Conservation (phyloP, 1,140 invertebrate genomes). For the Alviniconcha marisindica region DNA sequence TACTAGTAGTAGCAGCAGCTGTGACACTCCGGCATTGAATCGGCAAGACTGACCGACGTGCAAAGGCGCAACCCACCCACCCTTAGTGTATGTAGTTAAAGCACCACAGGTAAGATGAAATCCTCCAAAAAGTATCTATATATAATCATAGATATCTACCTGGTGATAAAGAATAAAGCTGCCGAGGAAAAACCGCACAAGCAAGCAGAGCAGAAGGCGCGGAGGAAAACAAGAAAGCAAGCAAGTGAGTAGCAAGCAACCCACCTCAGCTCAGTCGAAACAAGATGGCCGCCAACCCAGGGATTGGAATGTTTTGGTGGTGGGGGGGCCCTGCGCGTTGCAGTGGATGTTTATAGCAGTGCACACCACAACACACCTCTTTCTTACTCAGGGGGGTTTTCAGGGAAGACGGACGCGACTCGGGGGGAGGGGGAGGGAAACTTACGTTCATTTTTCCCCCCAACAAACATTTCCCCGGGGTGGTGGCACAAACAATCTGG, state of each 20-base stretch:
- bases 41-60: too few species aligned
- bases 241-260: background rate
- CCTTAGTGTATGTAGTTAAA: too few species aligned
- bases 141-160: background rate
- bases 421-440: too few species aligned
- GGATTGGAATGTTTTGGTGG: slow-evolving; percentile 31
- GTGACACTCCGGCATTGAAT: too few species aligned
- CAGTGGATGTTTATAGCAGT: slow-evolving; percentile 35
- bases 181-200: background rate
- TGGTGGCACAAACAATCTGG: too few species aligned
- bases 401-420: background rate
- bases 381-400: background rate
- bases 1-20: too few species aligned
- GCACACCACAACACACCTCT: slow-evolving; percentile 26
- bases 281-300: slow-evolving; percentile 32
- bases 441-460: background rate
- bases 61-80: too few species aligned
- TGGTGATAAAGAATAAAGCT: background rate
- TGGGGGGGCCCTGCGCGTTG: slow-evolving; percentile 10
- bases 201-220: background rate
- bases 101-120: too few species aligned
- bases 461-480: too few species aligned
- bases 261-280: slow-evolving; percentile 36
- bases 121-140: too few species aligned
- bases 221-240: slow-evolving; percentile 11